These are phyloP conservation scores for Patella pellucida DNA, from an alignment of 2,888 invertebrate species.

Conservation along the genomic window DNA sequence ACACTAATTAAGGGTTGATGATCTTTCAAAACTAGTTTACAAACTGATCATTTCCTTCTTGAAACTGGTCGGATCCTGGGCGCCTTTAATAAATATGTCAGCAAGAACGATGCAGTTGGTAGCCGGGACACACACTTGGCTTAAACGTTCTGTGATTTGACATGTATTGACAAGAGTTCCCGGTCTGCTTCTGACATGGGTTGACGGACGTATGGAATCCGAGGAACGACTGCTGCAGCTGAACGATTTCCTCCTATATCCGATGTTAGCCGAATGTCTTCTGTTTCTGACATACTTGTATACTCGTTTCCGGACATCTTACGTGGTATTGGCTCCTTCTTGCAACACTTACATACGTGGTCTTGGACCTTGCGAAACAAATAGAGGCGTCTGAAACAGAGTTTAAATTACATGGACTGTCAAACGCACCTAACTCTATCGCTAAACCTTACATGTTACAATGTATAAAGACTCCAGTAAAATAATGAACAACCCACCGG, in stretches of 20 bases:
- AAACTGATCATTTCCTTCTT: too few relatives aligned
- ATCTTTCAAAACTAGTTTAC: too few relatives aligned
- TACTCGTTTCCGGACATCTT: conserved; percentile 33
- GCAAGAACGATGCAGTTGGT: too few relatives aligned
- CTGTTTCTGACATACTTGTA: conserved; percentile 39
- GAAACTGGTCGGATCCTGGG: too few relatives aligned
- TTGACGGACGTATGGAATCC: conserved; percentile 35
- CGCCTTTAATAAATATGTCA: too few relatives aligned
- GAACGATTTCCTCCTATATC: conserved; percentile 13
- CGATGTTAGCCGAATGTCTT: conserved; percentile 31
- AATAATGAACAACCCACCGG: too few relatives aligned
- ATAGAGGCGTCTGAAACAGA: conserved; percentile 33
- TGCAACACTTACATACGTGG: conserved; percentile 35
- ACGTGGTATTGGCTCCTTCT: conserved; percentile 27
- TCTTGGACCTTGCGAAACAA: conserved; percentile 33
- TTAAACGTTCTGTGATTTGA: conserved; percentile 19
- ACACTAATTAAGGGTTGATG: too few relatives aligned
- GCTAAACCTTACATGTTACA: too few relatives aligned
- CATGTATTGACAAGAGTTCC: conserved; percentile 18
- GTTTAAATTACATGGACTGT: background rate
- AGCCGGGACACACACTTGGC: too few relatives aligned
- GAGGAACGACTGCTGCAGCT: background rate
- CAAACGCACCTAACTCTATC: too few relatives aligned
- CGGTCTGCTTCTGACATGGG: conserved; percentile 32
- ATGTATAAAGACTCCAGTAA: too few relatives aligned